Percentiles rank a stretch among this genome's conserved stretches.
phyloP scores from a whole-genome alignment of 1,140 invertebrate genomes.

The Leptinotarsa lineolata region DNA sequence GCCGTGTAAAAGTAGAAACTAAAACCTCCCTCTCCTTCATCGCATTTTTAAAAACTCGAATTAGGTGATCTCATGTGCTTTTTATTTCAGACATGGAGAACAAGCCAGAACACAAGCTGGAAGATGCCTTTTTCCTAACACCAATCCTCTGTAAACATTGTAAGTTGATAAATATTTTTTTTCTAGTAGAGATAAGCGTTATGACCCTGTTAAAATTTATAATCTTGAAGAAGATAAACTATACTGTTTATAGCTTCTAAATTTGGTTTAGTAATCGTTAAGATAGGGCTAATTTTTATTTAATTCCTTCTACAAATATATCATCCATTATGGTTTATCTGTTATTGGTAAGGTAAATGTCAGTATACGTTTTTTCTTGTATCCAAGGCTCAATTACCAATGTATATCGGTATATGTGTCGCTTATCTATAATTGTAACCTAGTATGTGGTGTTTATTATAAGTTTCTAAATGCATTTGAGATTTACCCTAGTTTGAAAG shows the following conservation, averaged over 20 bases:
- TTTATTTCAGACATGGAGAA: constrained; percentile 21
- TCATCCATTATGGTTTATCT: constrained; percentile 4
- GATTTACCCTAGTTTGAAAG: background rate
- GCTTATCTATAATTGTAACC: background rate
- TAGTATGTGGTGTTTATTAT: background rate
- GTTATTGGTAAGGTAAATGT: constrained; percentile 6
- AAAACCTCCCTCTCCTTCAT: too few species aligned
- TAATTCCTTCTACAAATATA: constrained; percentile 9
- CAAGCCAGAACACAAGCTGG: constrained; percentile 17
- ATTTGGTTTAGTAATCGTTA: constrained; percentile 6
- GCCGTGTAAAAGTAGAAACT: too few species aligned
- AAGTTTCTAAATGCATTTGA: background rate
- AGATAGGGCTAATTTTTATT: constrained; percentile 8
- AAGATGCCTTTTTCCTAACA: constrained; percentile 20
- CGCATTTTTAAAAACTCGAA: too few species aligned
- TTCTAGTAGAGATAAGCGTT: background rate
- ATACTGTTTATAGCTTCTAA: constrained; percentile 3
- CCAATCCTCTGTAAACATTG: constrained; percentile 23
- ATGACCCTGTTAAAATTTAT: constrained; percentile 6
- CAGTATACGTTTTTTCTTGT: background rate
- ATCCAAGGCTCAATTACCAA: background rate
- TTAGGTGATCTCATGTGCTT: background rate
- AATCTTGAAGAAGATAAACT: constrained; percentile 3
- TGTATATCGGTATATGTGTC: background rate
- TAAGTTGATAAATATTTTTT: constrained; percentile 13